Evolutionary conservation across 2,888 invertebrate genomes (phyloP), one percentile per base, ranked within the genome.

Genomic region (Crepidodera aurea): DNA sequence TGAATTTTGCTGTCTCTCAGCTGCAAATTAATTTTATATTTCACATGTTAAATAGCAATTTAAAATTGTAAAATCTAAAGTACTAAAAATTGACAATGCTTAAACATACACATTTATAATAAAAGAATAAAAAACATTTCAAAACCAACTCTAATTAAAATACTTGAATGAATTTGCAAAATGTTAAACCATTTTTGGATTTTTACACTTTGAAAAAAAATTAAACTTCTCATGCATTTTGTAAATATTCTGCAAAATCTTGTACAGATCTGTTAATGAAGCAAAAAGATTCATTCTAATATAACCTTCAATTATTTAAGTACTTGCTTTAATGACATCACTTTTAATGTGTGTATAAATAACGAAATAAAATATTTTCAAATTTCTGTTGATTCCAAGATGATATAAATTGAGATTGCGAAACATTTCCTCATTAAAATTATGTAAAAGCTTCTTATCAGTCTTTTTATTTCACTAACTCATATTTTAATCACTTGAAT

Each of bases 1-100:
- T 64, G 88, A 87, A 79, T 86, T 89, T 77, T 90, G 90, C 81
- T 89, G 90, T 77, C 91, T 86, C 82, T 92, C 91, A 72, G 91
- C 91, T 90, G 76, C 22, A 82, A 80, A 67, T 18, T 37, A 15
- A 55, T 44, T 22, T 22, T 22, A 10, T 32, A 2, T 32, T 32
- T 32, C 32, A 32, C 32, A 32, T 32, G n/a, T n/a, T n/a, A n/a
- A n/a, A n/a, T n/a, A n/a, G n/a, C n/a, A n/a, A n/a, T n/a, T n/a
- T n/a, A n/a, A n/a, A n/a, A n/a, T n/a, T n/a, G n/a, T n/a, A n/a
- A n/a, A n/a, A n/a, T n/a, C n/a, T n/a, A n/a, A n/a, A n/a, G n/a
- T n/a, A n/a, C n/a, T n/a, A n/a, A n/a, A n/a, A n/a, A n/a, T n/a
- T n/a, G n/a, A n/a, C n/a, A n/a, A n/a, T n/a, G n/a, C n/a, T n/a